Evolutionary conservation across 2,113 vertebrate genomes (phyloP).

Genomic region (Periophthalmus modestus): DNA sequence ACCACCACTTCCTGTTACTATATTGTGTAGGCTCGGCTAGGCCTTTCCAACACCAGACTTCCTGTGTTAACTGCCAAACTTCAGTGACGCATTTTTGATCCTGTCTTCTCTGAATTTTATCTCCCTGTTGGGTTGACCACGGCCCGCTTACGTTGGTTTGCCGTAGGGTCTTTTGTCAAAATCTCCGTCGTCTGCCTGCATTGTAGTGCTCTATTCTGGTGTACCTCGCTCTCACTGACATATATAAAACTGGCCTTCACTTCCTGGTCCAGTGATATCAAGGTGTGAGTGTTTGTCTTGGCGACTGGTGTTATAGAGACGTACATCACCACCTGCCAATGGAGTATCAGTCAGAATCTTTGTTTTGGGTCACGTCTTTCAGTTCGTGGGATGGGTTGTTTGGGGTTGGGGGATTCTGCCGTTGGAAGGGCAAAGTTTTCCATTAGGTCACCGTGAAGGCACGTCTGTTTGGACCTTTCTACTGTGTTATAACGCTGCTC

Average conservation of each 20-base stretch:
- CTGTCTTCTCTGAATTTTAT: constrained; percentile 12
- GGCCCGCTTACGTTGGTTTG: constrained; percentile 12
- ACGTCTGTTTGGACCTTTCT: neutral
- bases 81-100: constrained; percentile 28
- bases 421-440: neutral
- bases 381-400: constrained; percentile 8
- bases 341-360: constrained; percentile 23
- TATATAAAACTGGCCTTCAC: constrained; percentile 13
- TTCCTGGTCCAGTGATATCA: constrained; percentile 32
- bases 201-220: constrained; percentile 23
- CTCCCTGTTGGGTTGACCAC: neutral
- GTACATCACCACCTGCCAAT: constrained; percentile 14
- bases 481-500: too few relatives aligned
- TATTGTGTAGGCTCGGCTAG: neutral
- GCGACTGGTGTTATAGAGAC: neutral
- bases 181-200: constrained; percentile 3
- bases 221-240: constrained; percentile 9
- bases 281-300: constrained; percentile 7
- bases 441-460: neutral
- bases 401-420: neutral
- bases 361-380: constrained; percentile 5
- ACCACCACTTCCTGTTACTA: neutral
- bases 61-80: constrained; percentile 27
- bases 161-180: constrained; percentile 21
- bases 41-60: constrained; percentile 22